Conservation (phyloP, 1,140 invertebrate genomes). For the Drosophila virilis region DNA sequence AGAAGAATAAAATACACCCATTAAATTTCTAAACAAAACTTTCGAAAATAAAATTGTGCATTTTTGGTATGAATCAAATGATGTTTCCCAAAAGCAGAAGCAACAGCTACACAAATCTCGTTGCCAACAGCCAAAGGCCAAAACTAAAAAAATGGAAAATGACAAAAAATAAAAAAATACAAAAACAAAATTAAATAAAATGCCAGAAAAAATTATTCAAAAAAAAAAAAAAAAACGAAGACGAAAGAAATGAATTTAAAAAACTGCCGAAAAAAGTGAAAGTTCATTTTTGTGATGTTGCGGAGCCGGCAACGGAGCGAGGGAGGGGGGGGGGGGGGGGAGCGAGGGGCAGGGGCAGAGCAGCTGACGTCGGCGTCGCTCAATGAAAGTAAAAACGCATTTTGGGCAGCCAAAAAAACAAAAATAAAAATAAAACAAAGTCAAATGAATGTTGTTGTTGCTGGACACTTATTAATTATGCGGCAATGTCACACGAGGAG, state of each 20-base stretch:
- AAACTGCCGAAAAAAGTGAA: slow-evolving; percentile 84
- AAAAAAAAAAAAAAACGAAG: slow-evolving; percentile 43
- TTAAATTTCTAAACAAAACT: slow-evolving; percentile 28
- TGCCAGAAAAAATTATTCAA: slow-evolving; percentile 45
- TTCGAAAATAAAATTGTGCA: slow-evolving; percentile 54
- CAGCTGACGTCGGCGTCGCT: slow-evolving; percentile 29
- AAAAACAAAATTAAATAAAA: slow-evolving; percentile 51
- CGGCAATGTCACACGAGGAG: slow-evolving; percentile 67
- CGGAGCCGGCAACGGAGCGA: slow-evolving; percentile 57
- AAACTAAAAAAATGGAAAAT: slow-evolving; percentile 41
- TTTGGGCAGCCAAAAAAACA: slow-evolving; percentile 66
- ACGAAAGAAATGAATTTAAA: slow-evolving; percentile 79
- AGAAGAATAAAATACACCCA: too few relatives aligned
- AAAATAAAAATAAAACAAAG: slow-evolving; percentile 18
- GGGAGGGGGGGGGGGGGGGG: slow-evolving; percentile 6
- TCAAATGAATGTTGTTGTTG: slow-evolving; percentile 56
- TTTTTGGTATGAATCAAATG: slow-evolving; percentile 46
- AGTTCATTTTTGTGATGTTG: slow-evolving; percentile 82
- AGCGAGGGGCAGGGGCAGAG: slow-evolving; percentile 36
- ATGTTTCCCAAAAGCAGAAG: slow-evolving; percentile 46
- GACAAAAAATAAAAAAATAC: slow-evolving; percentile 36
- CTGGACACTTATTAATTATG: slow-evolving; percentile 64
- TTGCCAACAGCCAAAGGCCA: slow-evolving; percentile 43
- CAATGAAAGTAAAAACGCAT: slow-evolving; percentile 83
- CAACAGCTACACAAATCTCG: slow-evolving; percentile 10